phyloP scores from a whole-genome alignment of 2,888 invertebrate genomes.

The Erebia palarica region DNA sequence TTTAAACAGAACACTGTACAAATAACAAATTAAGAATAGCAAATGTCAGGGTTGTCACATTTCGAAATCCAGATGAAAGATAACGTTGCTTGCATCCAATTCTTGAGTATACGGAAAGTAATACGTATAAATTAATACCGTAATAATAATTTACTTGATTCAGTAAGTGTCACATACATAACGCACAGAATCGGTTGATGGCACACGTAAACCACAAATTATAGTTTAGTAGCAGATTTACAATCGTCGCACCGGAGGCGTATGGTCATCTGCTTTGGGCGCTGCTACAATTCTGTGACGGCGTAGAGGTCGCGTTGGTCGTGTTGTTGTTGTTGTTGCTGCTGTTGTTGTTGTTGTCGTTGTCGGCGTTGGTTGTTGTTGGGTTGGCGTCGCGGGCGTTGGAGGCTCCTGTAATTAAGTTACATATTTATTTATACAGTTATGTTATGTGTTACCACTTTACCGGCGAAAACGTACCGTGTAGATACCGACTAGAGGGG shows the following conservation, averaged over 20 bases:
- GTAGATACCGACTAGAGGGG: no score
- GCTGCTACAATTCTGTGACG: slow-evolving; percentile 80
- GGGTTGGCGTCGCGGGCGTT: slow-evolving; percentile 74
- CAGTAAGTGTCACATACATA: slow-evolving; percentile 7
- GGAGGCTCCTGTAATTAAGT: slow-evolving; percentile 66
- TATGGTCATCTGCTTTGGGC: slow-evolving; percentile 65
- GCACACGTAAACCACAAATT: slow-evolving; percentile 22
- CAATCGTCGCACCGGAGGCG: slow-evolving; percentile 36
- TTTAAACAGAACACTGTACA: neutral
- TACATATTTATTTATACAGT: no score
- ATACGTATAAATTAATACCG: neutral
- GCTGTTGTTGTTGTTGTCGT: slow-evolving; percentile 14
- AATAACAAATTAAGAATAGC: neutral
- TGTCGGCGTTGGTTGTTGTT: slow-evolving; percentile 47
- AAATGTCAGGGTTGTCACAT: neutral
- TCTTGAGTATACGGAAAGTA: neutral
- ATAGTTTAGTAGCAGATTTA: slow-evolving; percentile 37
- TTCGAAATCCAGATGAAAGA: neutral
- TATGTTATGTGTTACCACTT: no score
- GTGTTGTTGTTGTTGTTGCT: slow-evolving; percentile 40
- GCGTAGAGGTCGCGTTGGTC: slow-evolving; percentile 85
- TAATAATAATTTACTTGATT: slow-evolving; percentile 4
- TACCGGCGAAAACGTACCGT: no score
- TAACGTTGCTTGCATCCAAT: neutral
- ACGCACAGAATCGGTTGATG: slow-evolving; percentile 15